Evolutionary conservation across 2,113 vertebrate genomes (phyloP).

Genomic region (Anarrhichthys ocellatus): DNA sequence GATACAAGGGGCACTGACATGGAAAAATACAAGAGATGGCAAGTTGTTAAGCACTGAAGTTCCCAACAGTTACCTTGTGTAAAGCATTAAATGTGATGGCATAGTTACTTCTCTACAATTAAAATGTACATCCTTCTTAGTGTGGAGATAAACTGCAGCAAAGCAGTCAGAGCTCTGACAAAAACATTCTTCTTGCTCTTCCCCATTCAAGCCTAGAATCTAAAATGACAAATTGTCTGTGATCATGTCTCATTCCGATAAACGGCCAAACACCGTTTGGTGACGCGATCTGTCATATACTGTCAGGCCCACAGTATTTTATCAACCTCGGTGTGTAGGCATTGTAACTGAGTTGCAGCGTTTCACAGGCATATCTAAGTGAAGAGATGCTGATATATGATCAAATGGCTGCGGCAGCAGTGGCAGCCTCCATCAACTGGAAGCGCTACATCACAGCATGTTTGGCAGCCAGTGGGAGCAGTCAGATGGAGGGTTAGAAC

Average conservation of each 20-base stretch:
- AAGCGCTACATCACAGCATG: slow-evolving; percentile 70
- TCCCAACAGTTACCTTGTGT: slow-evolving; percentile 56
- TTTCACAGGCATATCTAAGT: slow-evolving; percentile 62
- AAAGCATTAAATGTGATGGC: slow-evolving; percentile 47
- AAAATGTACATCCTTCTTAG: slow-evolving; percentile 16
- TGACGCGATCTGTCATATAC: slow-evolving; percentile 47
- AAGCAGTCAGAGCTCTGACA: slow-evolving; percentile 20
- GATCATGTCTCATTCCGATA: slow-evolving; percentile 57
- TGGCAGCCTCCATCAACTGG: slow-evolving; percentile 67
- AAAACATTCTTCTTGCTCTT: slow-evolving; percentile 4
- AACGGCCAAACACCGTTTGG: slow-evolving; percentile 36
- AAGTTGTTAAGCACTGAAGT: slow-evolving; percentile 67
- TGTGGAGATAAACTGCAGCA: not conserved
- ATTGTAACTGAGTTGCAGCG: slow-evolving; percentile 40
- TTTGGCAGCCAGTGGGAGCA: slow-evolving; percentile 75
- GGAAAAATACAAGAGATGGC: slow-evolving; percentile 78
- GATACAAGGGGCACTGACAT: slow-evolving; percentile 77
- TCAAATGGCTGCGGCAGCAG: slow-evolving; percentile 72
- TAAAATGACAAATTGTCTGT: slow-evolving; percentile 43
- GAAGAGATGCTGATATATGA: slow-evolving; percentile 67
- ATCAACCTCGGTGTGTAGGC: slow-evolving; percentile 41
- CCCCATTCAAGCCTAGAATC: slow-evolving; percentile 41
- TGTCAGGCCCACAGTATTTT: slow-evolving; percentile 37
- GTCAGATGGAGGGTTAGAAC: slow-evolving; percentile 78
- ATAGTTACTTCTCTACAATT: slow-evolving; percentile 37